Evolutionary conservation across 2,888 invertebrate species (phyloP).

Genomic region (Tenthredo distinguenda): DNA sequence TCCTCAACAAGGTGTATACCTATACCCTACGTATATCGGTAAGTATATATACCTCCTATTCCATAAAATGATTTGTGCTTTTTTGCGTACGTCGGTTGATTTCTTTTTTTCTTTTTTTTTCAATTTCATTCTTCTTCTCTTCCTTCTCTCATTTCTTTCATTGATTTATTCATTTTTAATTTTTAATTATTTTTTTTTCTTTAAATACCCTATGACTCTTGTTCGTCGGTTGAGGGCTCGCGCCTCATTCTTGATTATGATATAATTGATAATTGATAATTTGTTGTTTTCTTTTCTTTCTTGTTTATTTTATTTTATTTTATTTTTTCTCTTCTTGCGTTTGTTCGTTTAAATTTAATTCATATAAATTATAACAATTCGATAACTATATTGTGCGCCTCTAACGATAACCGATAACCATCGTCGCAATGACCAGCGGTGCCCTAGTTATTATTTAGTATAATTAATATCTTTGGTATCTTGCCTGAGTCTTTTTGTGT

Average conservation of each 20-base stretch:
- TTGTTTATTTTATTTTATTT: constrained; percentile 38
- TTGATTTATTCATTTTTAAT: constrained; percentile 48
- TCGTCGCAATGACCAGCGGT: constrained; percentile 72
- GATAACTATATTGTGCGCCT: constrained; percentile 70
- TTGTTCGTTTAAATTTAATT: constrained; percentile 5
- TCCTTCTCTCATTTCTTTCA: constrained; percentile 14
- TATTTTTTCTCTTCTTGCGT: constrained; percentile 43
- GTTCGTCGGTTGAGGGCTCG: background rate
- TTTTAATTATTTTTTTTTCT: constrained; percentile 52
- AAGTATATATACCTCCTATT: constrained; percentile 32
- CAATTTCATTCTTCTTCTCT: background rate
- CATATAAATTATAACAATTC: constrained; percentile 29
- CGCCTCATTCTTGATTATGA: constrained; percentile 33
- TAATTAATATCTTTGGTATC: constrained; percentile 76
- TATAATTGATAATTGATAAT: constrained; percentile 44
- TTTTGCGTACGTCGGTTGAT: background rate
- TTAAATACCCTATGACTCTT: constrained; percentile 13
- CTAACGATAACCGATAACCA: constrained; percentile 65
- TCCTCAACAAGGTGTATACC: constrained; percentile 50
- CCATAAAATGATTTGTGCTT: constrained; percentile 50
- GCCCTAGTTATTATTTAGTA: constrained; percentile 59
- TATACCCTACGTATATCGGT: constrained; percentile 50
- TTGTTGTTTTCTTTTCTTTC: constrained; percentile 50
- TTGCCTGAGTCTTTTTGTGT: constrained; percentile 73
- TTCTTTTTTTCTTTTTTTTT: constrained; percentile 24